These are phyloP conservation scores for Muscicapa adusta DNA, from an alignment of 2,113 vertebrate species.

Conservation along the genomic window DNA sequence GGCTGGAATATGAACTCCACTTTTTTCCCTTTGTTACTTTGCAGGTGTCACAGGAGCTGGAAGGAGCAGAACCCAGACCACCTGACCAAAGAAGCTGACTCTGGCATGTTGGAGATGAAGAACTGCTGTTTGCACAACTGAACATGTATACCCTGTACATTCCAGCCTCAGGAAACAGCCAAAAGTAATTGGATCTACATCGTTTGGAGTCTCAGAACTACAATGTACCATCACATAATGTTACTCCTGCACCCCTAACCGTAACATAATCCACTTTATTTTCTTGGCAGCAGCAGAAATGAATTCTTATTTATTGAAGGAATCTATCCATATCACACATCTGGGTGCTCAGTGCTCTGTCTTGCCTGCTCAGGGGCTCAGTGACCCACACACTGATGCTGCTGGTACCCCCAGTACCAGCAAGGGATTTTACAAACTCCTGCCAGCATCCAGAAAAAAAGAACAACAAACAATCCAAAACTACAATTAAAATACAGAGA, in stretches of 20 bases:
- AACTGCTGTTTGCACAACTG: not conserved
- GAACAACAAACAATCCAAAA: not conserved
- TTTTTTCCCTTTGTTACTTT: not conserved
- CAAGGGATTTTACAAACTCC: not conserved
- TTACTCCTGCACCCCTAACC: not conserved
- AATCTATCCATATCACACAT: not conserved
- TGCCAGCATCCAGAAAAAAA: not conserved
- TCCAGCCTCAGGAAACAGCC: fast-evolving
- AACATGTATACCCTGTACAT: not conserved
- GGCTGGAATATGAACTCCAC: not conserved
- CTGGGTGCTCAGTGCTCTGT: not conserved
- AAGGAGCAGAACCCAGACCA: not conserved
- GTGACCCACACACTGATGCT: not conserved
- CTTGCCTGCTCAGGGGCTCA: not conserved
- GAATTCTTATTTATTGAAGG: not conserved
- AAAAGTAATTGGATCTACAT: not conserved
- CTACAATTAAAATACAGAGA: not conserved
- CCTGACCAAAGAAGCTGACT: not conserved
- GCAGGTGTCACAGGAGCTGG: not conserved
- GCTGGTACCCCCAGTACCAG: not conserved
- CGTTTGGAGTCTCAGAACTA: not conserved
- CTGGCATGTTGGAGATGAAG: not conserved
- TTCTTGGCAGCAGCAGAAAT: not conserved
- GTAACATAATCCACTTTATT: not conserved
- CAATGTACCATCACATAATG: not conserved